Percentiles rank a stretch among this genome's conserved stretches.
Evolutionary conservation across 1,140 invertebrate species (phyloP).

Genomic region (Leptonema lineaticorne): DNA sequence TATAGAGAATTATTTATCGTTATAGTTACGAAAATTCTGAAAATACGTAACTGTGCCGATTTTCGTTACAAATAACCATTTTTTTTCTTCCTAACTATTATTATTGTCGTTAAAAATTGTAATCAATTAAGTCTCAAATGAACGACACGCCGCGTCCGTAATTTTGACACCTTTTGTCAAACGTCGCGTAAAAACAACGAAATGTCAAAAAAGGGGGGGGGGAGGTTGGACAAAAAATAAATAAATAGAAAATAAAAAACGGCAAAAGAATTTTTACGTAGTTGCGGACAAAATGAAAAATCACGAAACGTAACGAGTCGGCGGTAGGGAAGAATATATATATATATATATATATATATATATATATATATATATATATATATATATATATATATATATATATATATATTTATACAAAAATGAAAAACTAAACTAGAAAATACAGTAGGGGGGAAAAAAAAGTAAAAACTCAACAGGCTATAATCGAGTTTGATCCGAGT

Average conservation of each 20-base stretch:
- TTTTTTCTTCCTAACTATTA: too few relatives aligned
- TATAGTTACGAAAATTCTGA: neutral
- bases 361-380: too few relatives aligned
- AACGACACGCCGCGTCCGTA: neutral
- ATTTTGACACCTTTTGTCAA: neutral
- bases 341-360: too few relatives aligned
- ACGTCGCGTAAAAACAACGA: too few relatives aligned
- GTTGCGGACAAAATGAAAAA: neutral
- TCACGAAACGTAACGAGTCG: slow-evolving; percentile 18
- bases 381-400: too few relatives aligned
- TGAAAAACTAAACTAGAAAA: too few relatives aligned
- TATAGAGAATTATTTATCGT: too few relatives aligned
- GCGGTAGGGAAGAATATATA: too few relatives aligned
- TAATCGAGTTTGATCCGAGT: slow-evolving; percentile 26
- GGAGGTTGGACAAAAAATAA: neutral
- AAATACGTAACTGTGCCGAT: too few relatives aligned
- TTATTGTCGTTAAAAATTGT: too few relatives aligned
- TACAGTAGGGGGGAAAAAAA: neutral
- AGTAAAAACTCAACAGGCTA: neutral
- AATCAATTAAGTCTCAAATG: neutral
- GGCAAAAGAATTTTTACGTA: neutral
- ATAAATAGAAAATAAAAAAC: neutral
- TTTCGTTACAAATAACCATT: too few relatives aligned
- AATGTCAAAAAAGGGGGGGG: too few relatives aligned
- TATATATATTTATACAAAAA: slow-evolving; percentile 3